phyloP scores from a whole-genome alignment of 2,888 invertebrate genomes.

The Melanargia galathea region DNA sequence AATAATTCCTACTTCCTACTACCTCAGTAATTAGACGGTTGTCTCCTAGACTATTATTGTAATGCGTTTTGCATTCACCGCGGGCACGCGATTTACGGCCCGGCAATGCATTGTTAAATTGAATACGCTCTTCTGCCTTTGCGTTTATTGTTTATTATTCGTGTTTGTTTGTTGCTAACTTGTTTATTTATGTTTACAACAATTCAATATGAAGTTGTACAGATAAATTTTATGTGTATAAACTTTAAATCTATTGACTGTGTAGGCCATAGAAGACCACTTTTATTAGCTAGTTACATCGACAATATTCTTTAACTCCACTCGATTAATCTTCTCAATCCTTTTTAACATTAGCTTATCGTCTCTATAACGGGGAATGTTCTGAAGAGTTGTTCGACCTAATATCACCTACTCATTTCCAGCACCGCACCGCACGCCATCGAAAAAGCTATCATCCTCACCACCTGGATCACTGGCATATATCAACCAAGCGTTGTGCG shows the following conservation, averaged over 20 bases:
- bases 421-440: too few relatives aligned
- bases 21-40: background rate
- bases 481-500: too few relatives aligned
- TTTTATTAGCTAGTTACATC: background rate
- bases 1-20: background rate
- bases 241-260: background rate
- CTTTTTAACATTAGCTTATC: too few relatives aligned
- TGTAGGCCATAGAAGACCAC: background rate
- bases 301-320: too few relatives aligned
- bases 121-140: constrained; percentile 27
- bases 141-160: constrained; percentile 35
- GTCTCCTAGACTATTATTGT: constrained; percentile 20
- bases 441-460: too few relatives aligned
- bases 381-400: too few relatives aligned
- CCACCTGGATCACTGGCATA: too few relatives aligned
- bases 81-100: constrained; percentile 32
- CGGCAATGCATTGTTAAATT: constrained; percentile 33
- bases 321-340: too few relatives aligned
- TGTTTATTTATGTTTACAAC: constrained; percentile 22
- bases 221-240: background rate
- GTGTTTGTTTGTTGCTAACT: constrained; percentile 16
- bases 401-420: too few relatives aligned
- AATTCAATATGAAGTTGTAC: constrained; percentile 19
- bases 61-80: constrained; percentile 32
- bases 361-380: too few relatives aligned